A percentile compares a stretch with the other conserved stretches of the same genome.
phyloP scores from a whole-genome alignment of 2,113 vertebrate genomes.

The Nyctibius bracteatus region DNA sequence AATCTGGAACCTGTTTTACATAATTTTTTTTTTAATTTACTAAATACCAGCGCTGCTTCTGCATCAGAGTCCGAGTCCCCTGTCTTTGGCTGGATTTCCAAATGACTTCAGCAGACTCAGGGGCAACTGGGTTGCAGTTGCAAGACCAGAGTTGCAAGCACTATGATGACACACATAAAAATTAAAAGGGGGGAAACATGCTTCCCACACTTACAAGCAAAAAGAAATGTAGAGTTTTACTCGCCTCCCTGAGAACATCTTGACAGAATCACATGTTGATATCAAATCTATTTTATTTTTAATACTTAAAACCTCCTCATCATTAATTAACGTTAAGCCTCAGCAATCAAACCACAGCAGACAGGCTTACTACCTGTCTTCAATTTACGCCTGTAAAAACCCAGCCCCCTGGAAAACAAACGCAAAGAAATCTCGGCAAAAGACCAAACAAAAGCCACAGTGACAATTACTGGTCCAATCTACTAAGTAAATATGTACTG shows the following conservation, averaged over 20 bases:
- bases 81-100: not conserved
- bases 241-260: not conserved
- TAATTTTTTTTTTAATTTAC: not conserved
- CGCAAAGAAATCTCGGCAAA: not conserved
- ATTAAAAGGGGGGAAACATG: not conserved
- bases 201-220: not conserved
- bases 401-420: not conserved
- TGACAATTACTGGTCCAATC: not conserved
- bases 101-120: not conserved
- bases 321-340: not conserved
- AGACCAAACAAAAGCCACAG: not conserved
- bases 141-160: not conserved
- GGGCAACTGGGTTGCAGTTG: not conserved
- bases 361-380: not conserved
- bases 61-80: not conserved
- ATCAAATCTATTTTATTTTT: not conserved
- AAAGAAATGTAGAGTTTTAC: not conserved
- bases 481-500: not conserved
- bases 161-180: not conserved
- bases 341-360: not conserved
- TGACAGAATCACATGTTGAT: not conserved
- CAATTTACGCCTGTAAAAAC: not conserved
- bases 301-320: not conserved
- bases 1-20: not conserved
- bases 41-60: not conserved